Evolutionary conservation across 2,797 vertebrate genomes (phyloP), one percentile per base, ranked within the genome.

Genomic region (Acestrorhynchus altus): DNA sequence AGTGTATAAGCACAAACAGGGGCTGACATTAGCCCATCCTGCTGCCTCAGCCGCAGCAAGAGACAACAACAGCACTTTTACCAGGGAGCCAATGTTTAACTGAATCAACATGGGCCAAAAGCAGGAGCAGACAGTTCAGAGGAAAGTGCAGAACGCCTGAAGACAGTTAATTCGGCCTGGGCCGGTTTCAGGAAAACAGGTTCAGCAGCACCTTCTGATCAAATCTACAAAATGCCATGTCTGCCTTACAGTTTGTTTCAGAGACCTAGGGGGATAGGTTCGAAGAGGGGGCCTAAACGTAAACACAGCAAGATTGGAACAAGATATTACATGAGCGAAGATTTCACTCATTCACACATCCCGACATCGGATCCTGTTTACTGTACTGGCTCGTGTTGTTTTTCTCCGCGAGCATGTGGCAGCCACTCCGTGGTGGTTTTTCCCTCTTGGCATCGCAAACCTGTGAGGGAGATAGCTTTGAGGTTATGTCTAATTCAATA

Each of bases 1-100:
- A 69, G 54, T 56, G 44, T 49, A 69, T 42, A 51, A 80, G 63
- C 63, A 61, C 63, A 72, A 74, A 59, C 68, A 76, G 49, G 66
- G 59, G 51, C 63, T 71, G 51, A 56, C 49, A 31, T 49, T 61
- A 80, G 73, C 72, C 77, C 68, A 78, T 81, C 76, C 76, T 78
- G 80, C 26, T 71, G 56, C 70, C 72, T 72, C 79, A 65, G 68
- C 76, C 42, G n/a, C 47, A 70, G 73, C 35, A 54, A 71, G 44
- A 78, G 68, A 77, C 68, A 69, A 60, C 52, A 78, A 80, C 74
- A 59, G 56, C 72, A 70, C 65, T 82, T 60, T 57, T 75, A 51
- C 72, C 51, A 57, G 22, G 42, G 72, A 76, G 67, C 42, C 74
- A 71, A 79, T 81, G 76, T 83, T 87, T 84, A 86, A 82, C 83